Evolutionary conservation across 2,888 invertebrate species (phyloP), one percentile per base, ranked within the genome.

Genomic region (Smittia aterrima): DNA sequence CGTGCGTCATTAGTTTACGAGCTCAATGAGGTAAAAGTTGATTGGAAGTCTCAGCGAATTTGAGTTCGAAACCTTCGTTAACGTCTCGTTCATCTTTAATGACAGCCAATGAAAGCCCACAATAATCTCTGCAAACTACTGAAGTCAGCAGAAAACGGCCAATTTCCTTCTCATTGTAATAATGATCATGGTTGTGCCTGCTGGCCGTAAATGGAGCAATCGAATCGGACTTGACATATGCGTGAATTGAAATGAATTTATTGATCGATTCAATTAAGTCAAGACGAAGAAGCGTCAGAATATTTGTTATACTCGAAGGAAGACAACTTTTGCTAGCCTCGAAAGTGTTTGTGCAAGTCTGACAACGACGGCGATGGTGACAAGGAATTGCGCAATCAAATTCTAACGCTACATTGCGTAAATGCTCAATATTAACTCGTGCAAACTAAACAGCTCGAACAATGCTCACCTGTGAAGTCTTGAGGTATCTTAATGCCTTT

Each of bases 401-500:
- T 7, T 4, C 9, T 38, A 38, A 9, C 38, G 38, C 9, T 38
- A 38, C 38, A 38, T 7, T 38, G 38, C 38, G 38, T 38, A 38
- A n/a, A n/a, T n/a, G n/a, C n/a, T n/a, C n/a, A n/a, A n/a, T n/a
- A n/a, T n/a, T n/a, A n/a, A n/a, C n/a, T n/a, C n/a, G n/a, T n/a
- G n/a, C n/a, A n/a, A n/a, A n/a, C n/a, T n/a, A n/a, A n/a, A n/a
- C n/a, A n/a, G n/a, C n/a, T 32, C 32, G 32, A 32, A 3, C 9
- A 11, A 2, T 47, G 77, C 79, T 80, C 76, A 83, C 83, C 83
- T 78, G 82, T 80, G 80, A 82, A 83, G 77, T 83, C 83, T 76
- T 83, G 83, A 24, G 83, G 83, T 78, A 83, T 83, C 74, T 82
- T 81, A 68, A 83, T 80, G 54, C 80, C 80, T 76, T 83, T 83